Evolutionary conservation across 2,888 invertebrate genomes (phyloP).

Genomic region (Diaperis boleti): DNA sequence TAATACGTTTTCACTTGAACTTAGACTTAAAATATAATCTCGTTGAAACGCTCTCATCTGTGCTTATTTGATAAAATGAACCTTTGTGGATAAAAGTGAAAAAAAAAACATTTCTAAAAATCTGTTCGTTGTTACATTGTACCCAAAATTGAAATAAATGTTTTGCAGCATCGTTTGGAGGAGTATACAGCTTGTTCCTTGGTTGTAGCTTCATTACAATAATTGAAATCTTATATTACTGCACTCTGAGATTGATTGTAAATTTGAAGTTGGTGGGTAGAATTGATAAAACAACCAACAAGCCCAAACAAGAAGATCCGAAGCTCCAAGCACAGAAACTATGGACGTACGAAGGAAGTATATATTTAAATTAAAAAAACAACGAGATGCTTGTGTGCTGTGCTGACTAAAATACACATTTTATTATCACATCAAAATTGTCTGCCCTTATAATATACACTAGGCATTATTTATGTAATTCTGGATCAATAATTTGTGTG

Average conservation of each 20-base stretch:
- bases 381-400: too few species aligned
- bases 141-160: background rate
- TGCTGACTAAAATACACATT: too few species aligned
- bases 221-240: conserved; percentile 64
- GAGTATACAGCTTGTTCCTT: conserved; percentile 65
- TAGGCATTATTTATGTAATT: too few species aligned
- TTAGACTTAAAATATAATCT: too few species aligned
- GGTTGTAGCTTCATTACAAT: conserved; percentile 65
- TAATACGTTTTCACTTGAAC: too few species aligned
- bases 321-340: background rate
- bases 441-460: too few species aligned
- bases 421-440: background rate
- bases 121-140: too few species aligned
- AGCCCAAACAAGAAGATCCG: conserved; percentile 14
- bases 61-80: too few species aligned
- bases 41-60: too few species aligned
- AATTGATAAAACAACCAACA: conserved; percentile 21
- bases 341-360: conserved; percentile 22
- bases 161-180: conserved; percentile 66
- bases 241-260: conserved; percentile 54
- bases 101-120: too few species aligned
- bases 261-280: conserved; percentile 49
- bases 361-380: conserved; percentile 20
- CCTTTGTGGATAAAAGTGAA: too few species aligned
- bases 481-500: background rate